phyloP scores from a whole-genome alignment of 2,888 invertebrate species.

The Pseudeuparius sepicola region DNA sequence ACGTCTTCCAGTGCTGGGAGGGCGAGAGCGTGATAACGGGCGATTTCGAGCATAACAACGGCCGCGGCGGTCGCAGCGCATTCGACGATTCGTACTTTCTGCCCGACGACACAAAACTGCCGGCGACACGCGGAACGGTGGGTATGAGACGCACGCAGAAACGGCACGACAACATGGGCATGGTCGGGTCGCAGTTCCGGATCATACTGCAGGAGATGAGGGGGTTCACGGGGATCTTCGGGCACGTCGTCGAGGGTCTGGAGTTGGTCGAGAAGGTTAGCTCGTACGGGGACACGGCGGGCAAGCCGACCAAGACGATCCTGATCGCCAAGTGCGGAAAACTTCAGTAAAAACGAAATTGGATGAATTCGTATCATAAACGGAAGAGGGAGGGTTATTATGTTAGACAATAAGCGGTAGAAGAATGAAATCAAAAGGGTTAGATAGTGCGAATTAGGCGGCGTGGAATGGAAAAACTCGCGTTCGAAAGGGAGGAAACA shows the following conservation, averaged over 20 bases:
- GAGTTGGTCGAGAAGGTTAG: slow-evolving; percentile 71
- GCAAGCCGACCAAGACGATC: slow-evolving; percentile 66
- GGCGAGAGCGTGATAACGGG: slow-evolving; percentile 73
- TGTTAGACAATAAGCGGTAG: too few relatives aligned
- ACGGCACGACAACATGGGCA: slow-evolving; percentile 66
- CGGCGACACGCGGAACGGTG: slow-evolving; percentile 65
- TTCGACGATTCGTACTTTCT: slow-evolving; percentile 69
- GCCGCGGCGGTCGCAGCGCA: slow-evolving; percentile 67
- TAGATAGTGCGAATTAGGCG: too few relatives aligned
- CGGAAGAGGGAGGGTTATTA: too few relatives aligned
- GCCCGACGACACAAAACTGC: slow-evolving; percentile 71
- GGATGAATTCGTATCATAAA: too few relatives aligned
- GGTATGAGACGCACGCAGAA: slow-evolving; percentile 75
- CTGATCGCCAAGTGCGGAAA: slow-evolving; percentile 67
- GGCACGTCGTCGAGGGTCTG: slow-evolving; percentile 68
- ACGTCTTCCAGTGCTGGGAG: slow-evolving; percentile 75
- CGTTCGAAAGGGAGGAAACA: too few relatives aligned
- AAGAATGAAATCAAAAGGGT: too few relatives aligned
- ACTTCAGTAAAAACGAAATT: slow-evolving; percentile 40
- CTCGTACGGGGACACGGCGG: slow-evolving; percentile 65
- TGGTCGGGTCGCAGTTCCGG: slow-evolving; percentile 79
- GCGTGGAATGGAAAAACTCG: too few relatives aligned
- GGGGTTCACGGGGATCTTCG: slow-evolving; percentile 74
- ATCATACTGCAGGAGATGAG: slow-evolving; percentile 74
- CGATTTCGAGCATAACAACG: slow-evolving; percentile 72